These are phyloP conservation scores for Fukomys damarensis DNA, from an alignment of 2,113 vertebrate species.

Conservation along the genomic window DNA sequence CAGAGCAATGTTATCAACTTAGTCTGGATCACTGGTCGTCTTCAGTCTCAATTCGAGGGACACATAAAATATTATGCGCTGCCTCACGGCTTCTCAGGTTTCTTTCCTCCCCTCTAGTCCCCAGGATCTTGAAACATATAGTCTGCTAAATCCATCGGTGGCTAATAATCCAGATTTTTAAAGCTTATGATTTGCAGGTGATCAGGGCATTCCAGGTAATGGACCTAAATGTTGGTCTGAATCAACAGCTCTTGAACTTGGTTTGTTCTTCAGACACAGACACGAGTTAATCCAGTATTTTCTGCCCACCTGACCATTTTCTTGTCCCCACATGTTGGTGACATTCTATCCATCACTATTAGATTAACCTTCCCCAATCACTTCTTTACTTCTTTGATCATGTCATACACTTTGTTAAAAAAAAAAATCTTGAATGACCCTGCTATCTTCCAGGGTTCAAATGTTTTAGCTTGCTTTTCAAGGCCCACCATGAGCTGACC, in stretches of 20 bases:
- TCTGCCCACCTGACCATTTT: slow-evolving; percentile 51
- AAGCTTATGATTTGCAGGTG: not conserved
- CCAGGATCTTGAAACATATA: not conserved
- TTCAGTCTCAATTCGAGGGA: not conserved
- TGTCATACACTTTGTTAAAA: not conserved
- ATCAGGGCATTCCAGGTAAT: not conserved
- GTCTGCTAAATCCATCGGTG: not conserved
- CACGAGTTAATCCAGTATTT: slow-evolving; percentile 31
- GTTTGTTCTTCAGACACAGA: not conserved
- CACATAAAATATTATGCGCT: not conserved
- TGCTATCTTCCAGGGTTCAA: slow-evolving; percentile 31
- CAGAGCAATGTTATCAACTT: not conserved
- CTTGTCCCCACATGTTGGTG: slow-evolving; percentile 7
- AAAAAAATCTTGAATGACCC: slow-evolving; percentile 4
- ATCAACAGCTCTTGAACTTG: not conserved
- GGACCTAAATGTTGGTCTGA: not conserved
- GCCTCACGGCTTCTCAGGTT: not conserved
- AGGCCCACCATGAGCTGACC: not conserved
- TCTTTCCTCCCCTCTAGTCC: not conserved
- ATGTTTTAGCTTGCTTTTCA: not conserved
- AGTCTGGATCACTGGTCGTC: not conserved
- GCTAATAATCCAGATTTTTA: not conserved
- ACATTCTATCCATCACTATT: not conserved
- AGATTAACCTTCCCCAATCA: slow-evolving; percentile 15
- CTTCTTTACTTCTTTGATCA: slow-evolving; percentile 28